Percentiles rank a stretch among this genome's conserved stretches.
These are phyloP conservation scores for Yponomeuta sedellus DNA, from an alignment of 2,888 invertebrate species.

Conservation along the genomic window DNA sequence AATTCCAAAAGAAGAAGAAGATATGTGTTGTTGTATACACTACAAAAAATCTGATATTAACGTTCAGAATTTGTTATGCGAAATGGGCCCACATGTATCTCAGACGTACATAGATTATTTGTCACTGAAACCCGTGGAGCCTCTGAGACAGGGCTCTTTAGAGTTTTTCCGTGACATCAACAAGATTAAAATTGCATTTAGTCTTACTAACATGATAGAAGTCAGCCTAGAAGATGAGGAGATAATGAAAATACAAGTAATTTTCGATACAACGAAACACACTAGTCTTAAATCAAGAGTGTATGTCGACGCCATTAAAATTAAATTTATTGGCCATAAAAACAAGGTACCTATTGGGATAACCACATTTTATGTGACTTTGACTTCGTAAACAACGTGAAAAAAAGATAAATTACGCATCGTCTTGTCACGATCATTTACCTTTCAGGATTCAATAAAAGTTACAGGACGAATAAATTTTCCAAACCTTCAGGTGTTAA, in stretches of 20 bases:
- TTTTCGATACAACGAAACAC: conserved; percentile 67
- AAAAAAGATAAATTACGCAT: too few relatives aligned
- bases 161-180: conserved; percentile 64
- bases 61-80: conserved; percentile 39
- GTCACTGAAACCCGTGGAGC: conserved; percentile 53
- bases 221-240: conserved; percentile 61
- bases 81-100: conserved; percentile 40
- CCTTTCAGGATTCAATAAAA: conserved; percentile 77
- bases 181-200: conserved; percentile 64
- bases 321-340: conserved; percentile 63
- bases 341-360: conserved; percentile 49
- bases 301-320: conserved; percentile 54
- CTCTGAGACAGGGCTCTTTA: conserved; percentile 42
- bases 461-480: conserved; percentile 80
- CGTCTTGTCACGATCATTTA: too few relatives aligned
- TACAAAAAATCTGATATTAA: conserved; percentile 55
- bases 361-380: too few relatives aligned
- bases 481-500: conserved; percentile 78
- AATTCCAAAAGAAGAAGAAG: conserved; percentile 45
- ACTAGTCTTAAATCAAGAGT: conserved; percentile 50
- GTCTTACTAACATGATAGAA: conserved; percentile 51
- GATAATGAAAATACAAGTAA: conserved; percentile 60
- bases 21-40: conserved; percentile 55
- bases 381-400: too few relatives aligned
- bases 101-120: conserved; percentile 53